Conservation (phyloP, 1,140 invertebrate species). For the Agraylea sexmaculata region DNA sequence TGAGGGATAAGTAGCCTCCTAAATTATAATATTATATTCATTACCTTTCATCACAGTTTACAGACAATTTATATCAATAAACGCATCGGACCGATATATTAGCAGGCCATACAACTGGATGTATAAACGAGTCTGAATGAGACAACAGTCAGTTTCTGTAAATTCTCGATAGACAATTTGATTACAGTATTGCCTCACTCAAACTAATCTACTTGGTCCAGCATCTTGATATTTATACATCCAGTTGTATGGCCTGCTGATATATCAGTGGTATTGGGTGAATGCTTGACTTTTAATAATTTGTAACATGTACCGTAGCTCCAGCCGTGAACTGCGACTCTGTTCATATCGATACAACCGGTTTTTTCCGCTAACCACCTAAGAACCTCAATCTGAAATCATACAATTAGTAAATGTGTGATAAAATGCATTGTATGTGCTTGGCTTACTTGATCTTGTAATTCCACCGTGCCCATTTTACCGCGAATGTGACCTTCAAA, state of each 20-base stretch:
- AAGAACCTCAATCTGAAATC: slow-evolving; percentile 71
- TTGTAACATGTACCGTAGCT: slow-evolving; percentile 96
- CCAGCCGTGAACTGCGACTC: slow-evolving; percentile 96
- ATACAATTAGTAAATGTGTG: slow-evolving; percentile 1
- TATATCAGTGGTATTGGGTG: too few relatives aligned
- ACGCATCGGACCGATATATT: too few relatives aligned
- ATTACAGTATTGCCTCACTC: too few relatives aligned
- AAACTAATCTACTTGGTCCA: too few relatives aligned
- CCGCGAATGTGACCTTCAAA: slow-evolving; percentile 86
- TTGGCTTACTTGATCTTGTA: slow-evolving; percentile 69
- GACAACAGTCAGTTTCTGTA: too few relatives aligned
- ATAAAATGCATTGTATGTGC: neutral
- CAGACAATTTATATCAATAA: neutral
- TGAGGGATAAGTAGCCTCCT: slow-evolving; percentile 73
- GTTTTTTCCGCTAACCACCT: slow-evolving; percentile 72
- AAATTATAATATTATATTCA: slow-evolving; percentile 15
- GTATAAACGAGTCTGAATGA: too few relatives aligned
- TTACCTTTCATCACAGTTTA: too few relatives aligned
- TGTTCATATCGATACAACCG: slow-evolving; percentile 80
- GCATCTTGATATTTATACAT: too few relatives aligned
- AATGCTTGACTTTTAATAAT: slow-evolving; percentile 19
- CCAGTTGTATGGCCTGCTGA: too few relatives aligned
- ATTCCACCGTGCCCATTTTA: slow-evolving; percentile 88
- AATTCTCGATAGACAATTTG: too few relatives aligned
- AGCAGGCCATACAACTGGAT: too few relatives aligned